Evolutionary conservation across 2,888 invertebrate species (phyloP), one percentile per base, ranked within the genome.

Genomic region (Polylopha cassiicola): DNA sequence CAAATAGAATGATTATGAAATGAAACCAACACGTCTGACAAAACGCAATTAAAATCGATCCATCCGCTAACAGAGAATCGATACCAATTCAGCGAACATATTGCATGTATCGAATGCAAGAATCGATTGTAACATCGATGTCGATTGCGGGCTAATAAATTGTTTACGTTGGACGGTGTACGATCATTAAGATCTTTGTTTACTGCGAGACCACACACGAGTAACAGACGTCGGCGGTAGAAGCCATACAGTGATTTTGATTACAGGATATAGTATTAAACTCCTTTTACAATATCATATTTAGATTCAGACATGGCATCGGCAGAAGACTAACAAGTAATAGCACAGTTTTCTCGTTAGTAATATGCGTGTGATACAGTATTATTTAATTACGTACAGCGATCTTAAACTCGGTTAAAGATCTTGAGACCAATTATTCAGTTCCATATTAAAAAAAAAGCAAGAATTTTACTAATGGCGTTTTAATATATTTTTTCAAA

Each of bases 251-350:
- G 64, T 53, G 61, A 67, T 73, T 41, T 79, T 78, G 65, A 80
- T 76, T 75, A 79, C 81, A 78, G 79, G 81, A 82, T 77, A 80
- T 78, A 72, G 73, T 68, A 72, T 75, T 76, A 69, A 70, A 58
- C 61, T 63, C 69, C n/a, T n/a, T n/a, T n/a, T n/a, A n/a, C n/a
- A n/a, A 74, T 77, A 74, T 76, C 72, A 71, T 66, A 75, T 74
- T 73, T 69, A 67, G 61, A 61, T 51, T 58, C 54, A 41, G 45
- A 51, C 55, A 54, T 58, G 50, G 30, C 50, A 50, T 47, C 43
- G 47, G 50, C 52, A 53, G 55, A 60, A 46, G 57, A 23, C 15
- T 17, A 16, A 11, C 11, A 17, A 17, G 3, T 4, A 3, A 18
- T 29, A 2, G 11, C 6, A 7, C 4, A 7, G 2, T 10, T 28